These are phyloP conservation scores for Aphaenogaster ashmeadi DNA, from an alignment of 1,140 invertebrate species.

Conservation along the genomic window DNA sequence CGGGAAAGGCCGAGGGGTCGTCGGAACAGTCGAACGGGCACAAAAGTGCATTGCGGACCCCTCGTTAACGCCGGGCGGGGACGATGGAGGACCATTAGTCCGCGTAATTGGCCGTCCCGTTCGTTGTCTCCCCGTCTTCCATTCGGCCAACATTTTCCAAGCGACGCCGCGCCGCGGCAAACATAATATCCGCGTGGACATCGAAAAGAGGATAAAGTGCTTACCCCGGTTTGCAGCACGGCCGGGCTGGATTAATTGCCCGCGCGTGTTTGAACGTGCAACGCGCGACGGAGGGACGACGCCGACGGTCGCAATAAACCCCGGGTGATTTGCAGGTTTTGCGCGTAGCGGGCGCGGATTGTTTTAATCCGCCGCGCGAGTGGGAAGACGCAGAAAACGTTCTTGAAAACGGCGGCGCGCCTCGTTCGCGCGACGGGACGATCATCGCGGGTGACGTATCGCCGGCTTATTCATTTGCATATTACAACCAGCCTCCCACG, in stretches of 20 bases:
- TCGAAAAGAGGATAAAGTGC: constrained; percentile 67
- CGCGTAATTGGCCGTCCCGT: constrained; percentile 60
- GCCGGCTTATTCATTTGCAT: constrained; percentile 60
- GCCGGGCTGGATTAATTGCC: constrained; percentile 54
- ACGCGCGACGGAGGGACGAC: background rate
- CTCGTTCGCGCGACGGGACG: constrained; percentile 29
- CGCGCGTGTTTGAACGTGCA: constrained; percentile 33
- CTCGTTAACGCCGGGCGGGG: constrained; percentile 57
- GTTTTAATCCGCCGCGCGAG: constrained; percentile 51
- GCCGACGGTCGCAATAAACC: constrained; percentile 38
- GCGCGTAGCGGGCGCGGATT: constrained; percentile 29
- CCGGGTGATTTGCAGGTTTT: constrained; percentile 62
- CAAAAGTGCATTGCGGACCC: constrained; percentile 58
- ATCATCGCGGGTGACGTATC: constrained; percentile 57
- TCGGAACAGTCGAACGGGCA: constrained; percentile 52
- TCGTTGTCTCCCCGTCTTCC: constrained; percentile 51
- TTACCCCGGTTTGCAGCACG: constrained; percentile 34
- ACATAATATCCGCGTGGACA: constrained; percentile 65
- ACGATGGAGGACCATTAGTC: constrained; percentile 61
- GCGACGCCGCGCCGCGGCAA: constrained; percentile 42
- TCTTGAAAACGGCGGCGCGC: constrained; percentile 48
- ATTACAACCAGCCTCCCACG: constrained; percentile 58
- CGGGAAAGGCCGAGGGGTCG: constrained; percentile 26
- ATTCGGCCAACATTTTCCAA: constrained; percentile 58
- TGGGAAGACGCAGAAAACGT: constrained; percentile 16